Percentiles rank a stretch among this genome's conserved stretches.
Evolutionary conservation across 1,140 invertebrate species (phyloP).

Genomic region (Leptinotarsa defecta): DNA sequence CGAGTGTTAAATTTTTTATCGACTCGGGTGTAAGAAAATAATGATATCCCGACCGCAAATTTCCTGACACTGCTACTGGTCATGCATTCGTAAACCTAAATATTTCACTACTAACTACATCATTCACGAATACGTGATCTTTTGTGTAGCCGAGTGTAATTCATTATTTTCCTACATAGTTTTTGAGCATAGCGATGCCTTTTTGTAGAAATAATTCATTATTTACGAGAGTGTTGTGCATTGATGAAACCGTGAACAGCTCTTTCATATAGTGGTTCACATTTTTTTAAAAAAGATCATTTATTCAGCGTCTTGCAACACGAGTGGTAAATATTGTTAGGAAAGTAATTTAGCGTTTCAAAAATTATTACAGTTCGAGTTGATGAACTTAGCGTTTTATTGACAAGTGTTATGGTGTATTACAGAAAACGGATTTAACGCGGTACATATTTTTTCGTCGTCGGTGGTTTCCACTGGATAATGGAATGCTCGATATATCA

Average conservation of each 20-base stretch:
- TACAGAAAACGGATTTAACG: neutral
- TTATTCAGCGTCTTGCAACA: neutral
- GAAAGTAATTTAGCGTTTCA: neutral
- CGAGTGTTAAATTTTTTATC: constrained; percentile 15
- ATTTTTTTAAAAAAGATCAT: neutral
- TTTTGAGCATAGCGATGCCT: constrained; percentile 11
- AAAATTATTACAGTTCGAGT: neutral
- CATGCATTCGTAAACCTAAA: constrained; percentile 13
- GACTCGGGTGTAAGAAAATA: constrained; percentile 22
- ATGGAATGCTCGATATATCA: constrained; percentile 6
- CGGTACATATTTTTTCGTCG: neutral
- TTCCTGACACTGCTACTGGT: constrained; percentile 19
- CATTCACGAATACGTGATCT: constrained; percentile 26
- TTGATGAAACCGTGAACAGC: constrained; percentile 17
- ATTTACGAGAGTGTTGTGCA: constrained; percentile 15
- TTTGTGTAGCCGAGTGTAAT: constrained; percentile 19
- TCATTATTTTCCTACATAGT: constrained; percentile 26
- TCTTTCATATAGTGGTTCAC: constrained; percentile 1
- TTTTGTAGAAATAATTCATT: constrained; percentile 21
- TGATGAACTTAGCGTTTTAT: neutral
- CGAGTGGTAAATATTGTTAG: neutral
- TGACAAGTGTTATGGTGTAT: neutral
- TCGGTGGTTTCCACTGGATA: neutral
- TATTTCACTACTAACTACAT: constrained; percentile 21
- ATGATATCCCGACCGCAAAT: constrained; percentile 22